Evolutionary conservation across 1,140 invertebrate species (phyloP).

Genomic region (Proctacanthus coquilletti): DNA sequence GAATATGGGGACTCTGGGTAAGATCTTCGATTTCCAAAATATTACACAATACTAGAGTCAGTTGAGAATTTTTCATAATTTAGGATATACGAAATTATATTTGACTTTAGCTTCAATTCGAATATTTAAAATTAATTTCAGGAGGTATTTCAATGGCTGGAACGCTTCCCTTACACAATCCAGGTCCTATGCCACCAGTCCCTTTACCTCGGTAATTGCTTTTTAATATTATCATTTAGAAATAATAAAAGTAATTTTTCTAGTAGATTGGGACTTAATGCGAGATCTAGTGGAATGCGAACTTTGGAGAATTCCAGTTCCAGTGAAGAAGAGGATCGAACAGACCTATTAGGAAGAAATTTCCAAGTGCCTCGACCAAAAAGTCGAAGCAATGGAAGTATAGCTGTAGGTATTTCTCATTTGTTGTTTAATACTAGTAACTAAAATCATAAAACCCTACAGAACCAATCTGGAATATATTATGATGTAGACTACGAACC

Average conservation of each 20-base stretch:
- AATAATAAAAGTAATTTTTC: constrained; percentile 6
- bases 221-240: neutral
- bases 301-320: constrained; percentile 44
- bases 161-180: constrained; percentile 23
- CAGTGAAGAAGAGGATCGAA: constrained; percentile 50
- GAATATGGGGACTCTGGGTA: constrained; percentile 17
- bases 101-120: neutral
- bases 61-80: no score
- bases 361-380: constrained; percentile 63
- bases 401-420: constrained; percentile 43
- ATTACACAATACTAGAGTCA: no score
- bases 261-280: constrained; percentile 28
- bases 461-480: constrained; percentile 77
- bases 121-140: neutral
- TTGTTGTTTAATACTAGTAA: no score
- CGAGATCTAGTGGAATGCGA: constrained; percentile 28
- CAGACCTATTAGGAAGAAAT: constrained; percentile 49
- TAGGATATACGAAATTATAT: no score
- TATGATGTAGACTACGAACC: constrained; percentile 75
- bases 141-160: constrained; percentile 15
- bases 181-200: constrained; percentile 43
- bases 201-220: constrained; percentile 43
- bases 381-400: constrained; percentile 50
- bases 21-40: no score
- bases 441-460: neutral